A percentile compares a stretch with the other conserved stretches of the same genome.
Conservation (phyloP, 2,113 vertebrate species). For the Percopsis transmontana region DNA sequence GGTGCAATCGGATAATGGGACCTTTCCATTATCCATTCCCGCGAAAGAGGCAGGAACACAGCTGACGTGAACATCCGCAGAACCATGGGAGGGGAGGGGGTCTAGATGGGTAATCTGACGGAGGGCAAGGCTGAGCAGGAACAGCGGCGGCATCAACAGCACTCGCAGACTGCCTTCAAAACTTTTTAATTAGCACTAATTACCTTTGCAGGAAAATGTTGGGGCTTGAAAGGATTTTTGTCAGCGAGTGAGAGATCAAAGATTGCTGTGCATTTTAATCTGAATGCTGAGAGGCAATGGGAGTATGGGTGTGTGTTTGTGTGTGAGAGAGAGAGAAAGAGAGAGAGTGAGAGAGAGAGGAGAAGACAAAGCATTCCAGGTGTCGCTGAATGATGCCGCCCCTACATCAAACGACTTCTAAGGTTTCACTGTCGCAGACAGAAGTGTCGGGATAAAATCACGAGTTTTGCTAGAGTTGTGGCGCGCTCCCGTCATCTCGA, state of each 20-base stretch:
- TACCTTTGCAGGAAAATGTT: conserved; percentile 98
- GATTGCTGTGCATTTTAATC: conserved; percentile 97
- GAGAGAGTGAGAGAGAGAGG: conserved; percentile 54
- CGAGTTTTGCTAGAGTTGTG: too few species aligned
- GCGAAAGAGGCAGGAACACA: not conserved
- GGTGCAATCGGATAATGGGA: conserved; percentile 19
- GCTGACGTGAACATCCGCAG: not conserved
- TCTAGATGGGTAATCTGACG: conserved; percentile 62
- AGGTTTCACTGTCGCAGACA: too few species aligned
- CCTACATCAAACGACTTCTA: too few species aligned
- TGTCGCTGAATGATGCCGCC: not conserved
- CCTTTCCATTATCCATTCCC: not conserved
- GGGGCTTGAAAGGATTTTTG: conserved; percentile 99
- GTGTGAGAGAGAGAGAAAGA: conserved; percentile 41
- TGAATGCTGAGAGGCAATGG: conserved; percentile 73
- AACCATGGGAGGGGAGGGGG: not conserved
- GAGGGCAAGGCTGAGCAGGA: conserved; percentile 51
- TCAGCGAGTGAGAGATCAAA: conserved; percentile 99
- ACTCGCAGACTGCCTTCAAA: conserved; percentile 89
- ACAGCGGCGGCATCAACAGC: conserved; percentile 69
- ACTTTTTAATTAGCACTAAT: conserved; percentile 99
- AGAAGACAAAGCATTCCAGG: conserved; percentile 77
- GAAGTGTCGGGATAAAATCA: too few species aligned
- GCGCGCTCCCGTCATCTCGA: too few species aligned
- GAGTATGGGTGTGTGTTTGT: conserved; percentile 81